Conservation (phyloP, 2,113 vertebrate species). For the Etia nguti region DNA sequence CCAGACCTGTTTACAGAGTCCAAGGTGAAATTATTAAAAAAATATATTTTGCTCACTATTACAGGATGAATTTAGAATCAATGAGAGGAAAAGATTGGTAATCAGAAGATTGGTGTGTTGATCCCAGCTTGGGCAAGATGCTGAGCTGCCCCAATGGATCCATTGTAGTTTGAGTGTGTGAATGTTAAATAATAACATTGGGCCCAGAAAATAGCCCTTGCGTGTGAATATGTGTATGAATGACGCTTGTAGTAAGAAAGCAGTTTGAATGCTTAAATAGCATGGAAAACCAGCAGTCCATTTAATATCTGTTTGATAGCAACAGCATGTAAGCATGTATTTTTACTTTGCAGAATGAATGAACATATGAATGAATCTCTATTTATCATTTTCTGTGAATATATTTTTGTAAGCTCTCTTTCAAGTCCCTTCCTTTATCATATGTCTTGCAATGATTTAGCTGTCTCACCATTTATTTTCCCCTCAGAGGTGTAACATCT, state of each 20-base stretch:
- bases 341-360: not conserved
- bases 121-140: not conserved
- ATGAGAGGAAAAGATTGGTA: not conserved
- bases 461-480: not conserved
- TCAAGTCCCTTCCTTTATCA: not conserved
- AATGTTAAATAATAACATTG: not conserved
- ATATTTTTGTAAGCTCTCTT: not conserved
- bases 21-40: not conserved
- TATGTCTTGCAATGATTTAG: not conserved
- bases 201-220: not conserved
- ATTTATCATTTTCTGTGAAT: not conserved
- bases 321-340: not conserved
- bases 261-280: not conserved
- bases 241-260: not conserved
- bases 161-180: not conserved
- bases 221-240: not conserved
- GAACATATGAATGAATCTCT: not conserved
- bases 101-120: not conserved
- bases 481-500: not conserved
- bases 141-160: not conserved
- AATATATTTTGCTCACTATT: not conserved
- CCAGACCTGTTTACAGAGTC: not conserved
- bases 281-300: not conserved
- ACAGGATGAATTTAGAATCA: not conserved
- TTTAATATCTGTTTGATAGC: not conserved